A percentile compares a stretch with the other conserved stretches of the same genome.
phyloP scores from a whole-genome alignment of 2,113 vertebrate genomes.

The Ibidorhyncha struthersii region DNA sequence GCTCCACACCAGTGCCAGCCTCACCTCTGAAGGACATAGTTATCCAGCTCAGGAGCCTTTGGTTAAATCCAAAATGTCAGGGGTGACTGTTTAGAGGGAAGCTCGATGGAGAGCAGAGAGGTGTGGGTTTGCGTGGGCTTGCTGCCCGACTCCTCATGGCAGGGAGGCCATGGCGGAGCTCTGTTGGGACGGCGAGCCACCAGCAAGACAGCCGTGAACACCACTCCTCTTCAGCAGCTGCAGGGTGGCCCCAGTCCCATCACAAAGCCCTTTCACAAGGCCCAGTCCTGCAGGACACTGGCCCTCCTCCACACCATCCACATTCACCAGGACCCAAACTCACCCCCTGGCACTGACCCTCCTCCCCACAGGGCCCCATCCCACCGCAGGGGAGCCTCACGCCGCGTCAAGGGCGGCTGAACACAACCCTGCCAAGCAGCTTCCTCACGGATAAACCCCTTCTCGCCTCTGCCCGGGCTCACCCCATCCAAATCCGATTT shows the following conservation, averaged over 20 bases:
- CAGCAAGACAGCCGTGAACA: fast-evolving
- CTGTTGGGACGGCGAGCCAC: fast-evolving
- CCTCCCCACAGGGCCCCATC: background rate
- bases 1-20: background rate
- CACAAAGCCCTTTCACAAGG: background rate
- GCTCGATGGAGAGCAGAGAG: fast-evolving
- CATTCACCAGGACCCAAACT: background rate
- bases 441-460: background rate
- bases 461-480: fast-evolving
- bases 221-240: fast-evolving
- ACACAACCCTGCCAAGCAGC: background rate
- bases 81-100: fast-evolving
- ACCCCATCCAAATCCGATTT: background rate
- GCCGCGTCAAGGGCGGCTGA: fast-evolving
- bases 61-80: background rate
- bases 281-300: fast-evolving
- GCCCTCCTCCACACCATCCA: too few species aligned
- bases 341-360: background rate
- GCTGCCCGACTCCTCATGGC: fast-evolving
- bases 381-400: background rate
- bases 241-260: fast-evolving
- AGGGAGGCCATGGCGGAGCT: background rate
- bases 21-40: background rate
- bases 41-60: background rate
- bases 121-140: fast-evolving